These are phyloP conservation scores for Tonatia bakeri DNA, from an alignment of 2,113 vertebrate genomes.

Conservation along the genomic window DNA sequence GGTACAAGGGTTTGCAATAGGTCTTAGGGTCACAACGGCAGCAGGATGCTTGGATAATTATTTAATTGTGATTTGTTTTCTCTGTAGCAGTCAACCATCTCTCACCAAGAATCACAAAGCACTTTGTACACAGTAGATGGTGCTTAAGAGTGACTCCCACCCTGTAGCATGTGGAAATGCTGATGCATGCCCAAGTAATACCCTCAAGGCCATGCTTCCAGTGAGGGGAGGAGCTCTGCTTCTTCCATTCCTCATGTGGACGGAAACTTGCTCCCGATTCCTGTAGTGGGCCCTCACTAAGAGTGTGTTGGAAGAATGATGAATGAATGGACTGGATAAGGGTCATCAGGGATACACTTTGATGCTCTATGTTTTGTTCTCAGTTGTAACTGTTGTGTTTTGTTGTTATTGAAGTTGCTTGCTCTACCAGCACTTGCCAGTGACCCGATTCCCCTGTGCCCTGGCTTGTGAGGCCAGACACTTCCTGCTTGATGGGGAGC, in stretches of 20 bases:
- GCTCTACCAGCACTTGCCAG: conserved; percentile 89
- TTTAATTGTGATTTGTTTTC: background rate
- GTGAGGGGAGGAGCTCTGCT: background rate
- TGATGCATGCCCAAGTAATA: background rate
- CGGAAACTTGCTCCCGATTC: background rate
- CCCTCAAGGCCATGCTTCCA: background rate
- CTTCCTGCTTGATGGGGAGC: conserved; percentile 73
- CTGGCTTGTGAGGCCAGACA: conserved; percentile 82
- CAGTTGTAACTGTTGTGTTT: conserved; percentile 15
- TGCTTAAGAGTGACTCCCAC: background rate
- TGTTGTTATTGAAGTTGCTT: conserved; percentile 86
- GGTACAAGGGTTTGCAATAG: background rate
- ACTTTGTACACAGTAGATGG: background rate
- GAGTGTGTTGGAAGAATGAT: background rate
- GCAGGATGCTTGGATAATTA: background rate
- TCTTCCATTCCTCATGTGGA: background rate
- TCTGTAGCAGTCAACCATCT: background rate
- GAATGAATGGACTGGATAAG: background rate
- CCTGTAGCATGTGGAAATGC: background rate
- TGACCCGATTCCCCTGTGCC: conserved; percentile 87
- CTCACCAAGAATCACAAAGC: background rate
- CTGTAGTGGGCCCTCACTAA: background rate
- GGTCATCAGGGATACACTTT: background rate
- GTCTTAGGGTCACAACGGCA: background rate
- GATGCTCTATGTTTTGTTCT: background rate